Conservation (phyloP, 1,140 invertebrate genomes). For the Calliphora vicina region DNA sequence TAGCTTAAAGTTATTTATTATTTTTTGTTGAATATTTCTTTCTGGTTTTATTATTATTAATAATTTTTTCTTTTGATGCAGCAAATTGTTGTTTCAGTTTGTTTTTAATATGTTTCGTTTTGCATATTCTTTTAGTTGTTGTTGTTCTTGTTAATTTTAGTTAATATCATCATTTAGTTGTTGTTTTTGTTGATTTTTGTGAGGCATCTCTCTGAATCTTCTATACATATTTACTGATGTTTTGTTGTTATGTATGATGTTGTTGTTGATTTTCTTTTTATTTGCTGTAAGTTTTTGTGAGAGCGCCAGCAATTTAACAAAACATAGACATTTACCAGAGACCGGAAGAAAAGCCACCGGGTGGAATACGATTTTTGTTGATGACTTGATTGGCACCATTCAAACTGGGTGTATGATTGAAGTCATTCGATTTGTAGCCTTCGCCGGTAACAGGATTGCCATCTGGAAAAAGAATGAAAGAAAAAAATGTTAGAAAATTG, state of each 20-base stretch:
- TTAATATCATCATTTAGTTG: neutral
- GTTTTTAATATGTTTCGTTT: neutral
- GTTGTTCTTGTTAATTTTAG: neutral
- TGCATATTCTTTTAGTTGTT: neutral
- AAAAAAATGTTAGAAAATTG: neutral
- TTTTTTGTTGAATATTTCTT: neutral
- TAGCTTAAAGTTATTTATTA: neutral
- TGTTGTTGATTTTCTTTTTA: slow-evolving; percentile 24
- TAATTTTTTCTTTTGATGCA: neutral
- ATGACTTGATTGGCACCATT: slow-evolving; percentile 57
- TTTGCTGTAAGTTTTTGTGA: slow-evolving; percentile 15
- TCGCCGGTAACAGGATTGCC: slow-evolving; percentile 67
- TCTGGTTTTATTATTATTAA: neutral
- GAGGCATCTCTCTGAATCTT: neutral
- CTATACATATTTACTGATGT: slow-evolving; percentile 10
- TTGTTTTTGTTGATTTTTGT: neutral
- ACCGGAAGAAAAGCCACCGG: slow-evolving; percentile 66
- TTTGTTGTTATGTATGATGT: too few relatives aligned
- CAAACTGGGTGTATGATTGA: slow-evolving; percentile 46
- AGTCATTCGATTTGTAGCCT: slow-evolving; percentile 61
- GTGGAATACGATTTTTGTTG: slow-evolving; percentile 64
- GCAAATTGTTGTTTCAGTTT: neutral
- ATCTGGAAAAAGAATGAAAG: slow-evolving; percentile 53
- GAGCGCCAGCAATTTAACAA: neutral
- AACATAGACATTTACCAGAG: slow-evolving; percentile 62